These are phyloP conservation scores for Coptodon bakossiorum DNA, from an alignment of 2,113 vertebrate species.

Conservation along the genomic window DNA sequence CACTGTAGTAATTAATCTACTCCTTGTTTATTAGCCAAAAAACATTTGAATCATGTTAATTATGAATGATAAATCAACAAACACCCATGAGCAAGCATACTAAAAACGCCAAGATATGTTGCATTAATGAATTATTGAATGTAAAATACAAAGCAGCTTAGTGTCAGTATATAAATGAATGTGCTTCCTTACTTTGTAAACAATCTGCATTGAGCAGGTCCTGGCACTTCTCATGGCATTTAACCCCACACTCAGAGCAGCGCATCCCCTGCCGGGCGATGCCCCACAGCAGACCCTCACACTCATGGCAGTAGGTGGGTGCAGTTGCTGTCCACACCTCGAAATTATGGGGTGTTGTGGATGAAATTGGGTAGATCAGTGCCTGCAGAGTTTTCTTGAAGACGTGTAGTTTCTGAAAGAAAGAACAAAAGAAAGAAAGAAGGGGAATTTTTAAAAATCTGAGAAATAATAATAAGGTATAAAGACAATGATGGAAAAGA, in stretches of 20 bases:
- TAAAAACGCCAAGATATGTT: neutral
- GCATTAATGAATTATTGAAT: neutral
- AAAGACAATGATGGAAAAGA: neutral
- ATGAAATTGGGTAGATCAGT: slow-evolving; percentile 95
- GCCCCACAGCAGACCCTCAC: slow-evolving; percentile 95
- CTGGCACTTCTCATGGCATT: slow-evolving; percentile 98
- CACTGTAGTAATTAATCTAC: neutral
- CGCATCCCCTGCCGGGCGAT: slow-evolving; percentile 96
- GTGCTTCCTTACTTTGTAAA: slow-evolving; percentile 85
- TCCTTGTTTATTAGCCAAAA: neutral
- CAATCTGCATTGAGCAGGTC: slow-evolving; percentile 97
- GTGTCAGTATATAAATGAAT: neutral
- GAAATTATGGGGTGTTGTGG: slow-evolving; percentile 94
- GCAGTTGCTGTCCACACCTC: slow-evolving; percentile 97
- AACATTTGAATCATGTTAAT: neutral
- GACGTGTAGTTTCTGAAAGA: slow-evolving; percentile 88
- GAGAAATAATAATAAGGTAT: neutral
- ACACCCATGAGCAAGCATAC: neutral
- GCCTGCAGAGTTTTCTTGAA: slow-evolving; percentile 97
- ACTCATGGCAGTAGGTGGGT: slow-evolving; percentile 96
- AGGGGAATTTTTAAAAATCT: neutral
- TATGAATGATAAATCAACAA: neutral
- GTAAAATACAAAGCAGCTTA: neutral
- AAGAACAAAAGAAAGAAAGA: neutral
- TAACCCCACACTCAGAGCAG: slow-evolving; percentile 93